phyloP scores from a whole-genome alignment of 2,797 vertebrate genomes.

The Epinephelus coioides region DNA sequence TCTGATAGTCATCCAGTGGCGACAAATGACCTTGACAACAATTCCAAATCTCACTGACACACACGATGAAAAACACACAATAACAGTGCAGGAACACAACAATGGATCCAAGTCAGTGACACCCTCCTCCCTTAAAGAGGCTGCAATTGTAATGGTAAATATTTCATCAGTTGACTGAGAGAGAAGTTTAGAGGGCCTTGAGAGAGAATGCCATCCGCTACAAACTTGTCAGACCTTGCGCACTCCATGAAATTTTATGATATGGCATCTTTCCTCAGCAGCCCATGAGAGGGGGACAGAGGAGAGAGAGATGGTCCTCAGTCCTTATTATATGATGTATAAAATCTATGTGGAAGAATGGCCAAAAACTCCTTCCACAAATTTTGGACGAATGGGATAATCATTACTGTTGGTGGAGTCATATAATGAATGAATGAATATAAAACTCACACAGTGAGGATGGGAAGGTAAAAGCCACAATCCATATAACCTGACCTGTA shows the following conservation, averaged over 20 bases:
- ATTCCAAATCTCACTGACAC: constrained; percentile 31
- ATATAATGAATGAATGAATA: neutral
- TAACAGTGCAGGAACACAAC: constrained; percentile 32
- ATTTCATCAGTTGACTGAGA: constrained; percentile 74
- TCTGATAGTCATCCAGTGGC: constrained; percentile 5
- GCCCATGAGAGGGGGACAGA: neutral
- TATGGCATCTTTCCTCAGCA: constrained; percentile 38
- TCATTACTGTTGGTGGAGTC: neutral
- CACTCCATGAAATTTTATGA: constrained; percentile 58
- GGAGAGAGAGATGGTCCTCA: neutral
- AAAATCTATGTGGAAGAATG: neutral
- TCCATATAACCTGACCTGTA: neutral
- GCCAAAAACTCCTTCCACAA: neutral
- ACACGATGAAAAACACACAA: constrained; percentile 25
- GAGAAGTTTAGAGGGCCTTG: constrained; percentile 73
- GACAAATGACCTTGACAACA: constrained; percentile 2
- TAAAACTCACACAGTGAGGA: neutral
- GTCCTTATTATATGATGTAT: neutral
- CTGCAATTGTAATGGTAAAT: constrained; percentile 80
- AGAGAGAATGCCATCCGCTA: constrained; percentile 59
- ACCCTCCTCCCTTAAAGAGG: constrained; percentile 61
- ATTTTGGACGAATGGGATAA: neutral
- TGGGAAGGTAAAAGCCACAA: neutral
- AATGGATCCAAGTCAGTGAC: constrained; percentile 54
- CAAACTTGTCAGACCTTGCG: constrained; percentile 58